These are phyloP conservation scores for Hemicrepidius hirtus DNA, from an alignment of 2,888 invertebrate species.

Conservation along the genomic window DNA sequence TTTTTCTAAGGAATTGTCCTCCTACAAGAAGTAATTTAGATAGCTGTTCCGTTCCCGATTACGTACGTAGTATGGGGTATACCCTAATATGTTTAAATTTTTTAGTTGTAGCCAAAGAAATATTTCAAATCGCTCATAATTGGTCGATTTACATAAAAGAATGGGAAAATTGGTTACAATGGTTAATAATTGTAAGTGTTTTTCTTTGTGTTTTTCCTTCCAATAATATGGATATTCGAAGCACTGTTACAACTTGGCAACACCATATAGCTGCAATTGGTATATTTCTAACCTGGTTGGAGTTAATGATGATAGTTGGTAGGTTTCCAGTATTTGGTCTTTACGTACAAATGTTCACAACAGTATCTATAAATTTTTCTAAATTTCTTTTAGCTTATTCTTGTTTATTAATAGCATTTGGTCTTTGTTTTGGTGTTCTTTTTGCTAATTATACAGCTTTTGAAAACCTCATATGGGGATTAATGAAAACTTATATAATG, in stretches of 20 bases:
- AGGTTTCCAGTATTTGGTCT: constrained; percentile 90
- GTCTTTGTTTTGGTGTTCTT: constrained; percentile 86
- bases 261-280: constrained; percentile 87
- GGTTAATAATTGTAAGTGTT: constrained; percentile 84
- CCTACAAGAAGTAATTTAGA: constrained; percentile 49
- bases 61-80: constrained; percentile 72
- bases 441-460: constrained; percentile 86
- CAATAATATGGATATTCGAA: constrained; percentile 59
- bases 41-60: constrained; percentile 61
- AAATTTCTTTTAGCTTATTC: constrained; percentile 88
- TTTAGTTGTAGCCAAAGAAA: constrained; percentile 81
- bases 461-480: constrained; percentile 76
- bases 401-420: constrained; percentile 87
- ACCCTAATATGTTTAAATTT: constrained; percentile 79
- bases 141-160: constrained; percentile 83
- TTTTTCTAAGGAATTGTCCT: constrained; percentile 74
- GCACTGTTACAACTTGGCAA: constrained; percentile 78
- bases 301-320: constrained; percentile 90
- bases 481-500: constrained; percentile 90
- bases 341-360: constrained; percentile 92
- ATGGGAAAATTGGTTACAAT: constrained; percentile 91
- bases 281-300: constrained; percentile 87
- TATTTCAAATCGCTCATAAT: constrained; percentile 85
- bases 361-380: constrained; percentile 87
- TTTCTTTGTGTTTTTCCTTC: constrained; percentile 78